Conservation (phyloP, 2,888 invertebrate species). For the Heliconius hortense region DNA sequence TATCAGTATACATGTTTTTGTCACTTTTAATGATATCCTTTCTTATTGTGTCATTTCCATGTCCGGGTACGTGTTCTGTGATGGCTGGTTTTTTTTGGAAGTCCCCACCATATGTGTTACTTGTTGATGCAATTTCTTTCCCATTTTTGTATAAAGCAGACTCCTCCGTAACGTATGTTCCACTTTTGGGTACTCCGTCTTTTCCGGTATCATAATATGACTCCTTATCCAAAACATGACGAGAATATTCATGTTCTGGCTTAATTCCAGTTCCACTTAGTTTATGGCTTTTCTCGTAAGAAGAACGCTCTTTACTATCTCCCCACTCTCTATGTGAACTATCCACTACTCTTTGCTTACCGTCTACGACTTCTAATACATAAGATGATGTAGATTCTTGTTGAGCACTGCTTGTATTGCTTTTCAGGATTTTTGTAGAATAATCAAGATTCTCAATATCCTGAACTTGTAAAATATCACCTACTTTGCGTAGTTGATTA, state of each 20-base stretch:
- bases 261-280: constrained; percentile 80
- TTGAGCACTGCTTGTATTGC: constrained; percentile 81
- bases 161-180: constrained; percentile 67
- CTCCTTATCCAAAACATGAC: constrained; percentile 79
- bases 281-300: constrained; percentile 80
- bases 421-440: constrained; percentile 78
- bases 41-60: constrained; percentile 57
- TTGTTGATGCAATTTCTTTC: constrained; percentile 73
- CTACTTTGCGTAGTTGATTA: constrained; percentile 72
- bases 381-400: constrained; percentile 85
- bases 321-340: constrained; percentile 83
- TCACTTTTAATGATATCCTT: constrained; percentile 57
- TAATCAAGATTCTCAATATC: constrained; percentile 67
- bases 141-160: constrained; percentile 72
- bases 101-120: constrained; percentile 71
- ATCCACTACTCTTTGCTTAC: constrained; percentile 83
- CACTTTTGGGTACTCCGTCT: constrained; percentile 77
- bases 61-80: constrained; percentile 59
- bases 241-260: constrained; percentile 81
- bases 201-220: constrained; percentile 82
- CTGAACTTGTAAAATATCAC: constrained; percentile 68
- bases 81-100: constrained; percentile 73
- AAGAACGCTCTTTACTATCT: constrained; percentile 73
- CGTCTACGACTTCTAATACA: constrained; percentile 84
- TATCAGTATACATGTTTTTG: constrained; percentile 54